Conservation (phyloP, 2,888 invertebrate genomes). For the Thera obeliscata region DNA sequence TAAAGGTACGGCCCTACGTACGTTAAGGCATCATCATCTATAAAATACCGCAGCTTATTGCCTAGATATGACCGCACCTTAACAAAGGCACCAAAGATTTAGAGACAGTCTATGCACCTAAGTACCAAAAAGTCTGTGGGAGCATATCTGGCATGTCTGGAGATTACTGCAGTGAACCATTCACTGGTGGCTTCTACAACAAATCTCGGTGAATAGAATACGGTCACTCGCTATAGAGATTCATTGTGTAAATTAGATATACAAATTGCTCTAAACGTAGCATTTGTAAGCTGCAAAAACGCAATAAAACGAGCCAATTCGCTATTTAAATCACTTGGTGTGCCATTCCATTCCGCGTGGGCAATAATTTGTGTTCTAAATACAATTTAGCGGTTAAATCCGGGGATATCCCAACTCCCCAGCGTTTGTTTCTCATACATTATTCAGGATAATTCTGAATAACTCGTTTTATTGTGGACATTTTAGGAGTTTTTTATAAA, state of each 20-base stretch:
- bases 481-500: too few species aligned
- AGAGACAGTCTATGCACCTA: too few species aligned
- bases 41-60: too few species aligned
- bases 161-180: too few species aligned
- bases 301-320: conserved; percentile 28
- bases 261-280: conserved; percentile 2
- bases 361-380: conserved; percentile 56
- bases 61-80: too few species aligned
- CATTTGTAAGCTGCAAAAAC: conserved; percentile 16
- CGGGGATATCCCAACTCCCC: conserved; percentile 41
- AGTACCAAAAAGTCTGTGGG: too few species aligned
- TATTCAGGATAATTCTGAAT: conserved; percentile 66
- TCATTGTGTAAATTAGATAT: not conserved
- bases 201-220: too few species aligned
- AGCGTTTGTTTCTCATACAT: conserved; percentile 60
- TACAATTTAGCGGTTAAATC: conserved; percentile 62
- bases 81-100: too few species aligned
- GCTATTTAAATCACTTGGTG: conserved; percentile 40
- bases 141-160: too few species aligned
- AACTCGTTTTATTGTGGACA: conserved; percentile 37
- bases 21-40: too few species aligned
- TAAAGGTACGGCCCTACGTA: too few species aligned
- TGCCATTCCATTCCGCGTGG: conserved; percentile 25
- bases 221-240: not conserved
- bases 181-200: too few species aligned